These are phyloP conservation scores for Geodia barretti DNA, from an alignment of 37 sponge, comb jelly and placozoan genomes.

Conservation along the genomic window DNA sequence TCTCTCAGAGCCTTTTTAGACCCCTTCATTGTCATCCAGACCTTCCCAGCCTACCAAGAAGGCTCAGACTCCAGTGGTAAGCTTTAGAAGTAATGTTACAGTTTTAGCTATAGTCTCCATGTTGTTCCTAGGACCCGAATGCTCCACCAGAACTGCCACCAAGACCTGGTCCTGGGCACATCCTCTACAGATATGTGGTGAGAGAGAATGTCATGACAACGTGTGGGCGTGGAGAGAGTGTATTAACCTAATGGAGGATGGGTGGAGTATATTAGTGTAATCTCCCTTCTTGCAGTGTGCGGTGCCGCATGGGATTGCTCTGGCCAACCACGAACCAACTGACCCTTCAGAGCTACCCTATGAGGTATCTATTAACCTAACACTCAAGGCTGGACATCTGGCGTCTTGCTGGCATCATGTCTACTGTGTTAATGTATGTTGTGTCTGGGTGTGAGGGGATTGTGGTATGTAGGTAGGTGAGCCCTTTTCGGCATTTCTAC, in stretches of 20 bases:
- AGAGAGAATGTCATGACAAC: not conserved
- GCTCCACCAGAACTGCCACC: conserved; percentile 63
- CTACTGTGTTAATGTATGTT: not conserved
- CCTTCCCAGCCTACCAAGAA: no score
- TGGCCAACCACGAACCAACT: conserved; percentile 30
- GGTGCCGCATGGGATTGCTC: conserved; percentile 73
- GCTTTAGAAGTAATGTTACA: no score
- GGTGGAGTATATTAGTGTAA: no score
- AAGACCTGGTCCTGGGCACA: conserved; percentile 69
- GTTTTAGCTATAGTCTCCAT: no score
- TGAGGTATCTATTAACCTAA: conserved; percentile 50
- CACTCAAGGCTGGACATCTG: no score
- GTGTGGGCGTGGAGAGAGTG: not conserved
- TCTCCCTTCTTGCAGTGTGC: conserved; percentile 19
- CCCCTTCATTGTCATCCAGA: no score
- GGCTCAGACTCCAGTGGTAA: no score
- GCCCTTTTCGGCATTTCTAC: conserved; percentile 1
- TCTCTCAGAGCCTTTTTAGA: not conserved
- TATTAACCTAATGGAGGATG: no score
- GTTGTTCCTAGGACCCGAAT: conserved; percentile 10
- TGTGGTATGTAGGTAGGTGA: not conserved
- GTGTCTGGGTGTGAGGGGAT: not conserved
- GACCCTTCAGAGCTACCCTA: conserved; percentile 57
- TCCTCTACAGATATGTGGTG: conserved; percentile 75
- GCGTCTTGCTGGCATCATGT: no score